Conservation (phyloP, 1,140 invertebrate species). For the Microplitis mediator region DNA sequence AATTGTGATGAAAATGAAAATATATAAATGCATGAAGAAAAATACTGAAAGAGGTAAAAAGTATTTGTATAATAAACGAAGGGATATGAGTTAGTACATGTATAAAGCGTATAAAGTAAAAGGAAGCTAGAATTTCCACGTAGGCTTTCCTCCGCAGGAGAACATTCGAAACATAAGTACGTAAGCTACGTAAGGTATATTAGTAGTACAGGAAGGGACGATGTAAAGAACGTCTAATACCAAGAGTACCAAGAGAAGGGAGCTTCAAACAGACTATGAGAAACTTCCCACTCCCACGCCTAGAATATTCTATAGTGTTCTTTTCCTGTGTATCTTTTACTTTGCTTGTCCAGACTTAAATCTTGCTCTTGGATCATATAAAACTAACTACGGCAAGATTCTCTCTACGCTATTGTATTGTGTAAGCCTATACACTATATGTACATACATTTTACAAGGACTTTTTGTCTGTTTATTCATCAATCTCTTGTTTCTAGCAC, state of each 20-base stretch:
- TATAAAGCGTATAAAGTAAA: neutral
- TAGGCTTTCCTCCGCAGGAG: neutral
- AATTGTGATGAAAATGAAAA: neutral
- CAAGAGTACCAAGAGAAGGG: neutral
- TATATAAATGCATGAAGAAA: conserved; percentile 26
- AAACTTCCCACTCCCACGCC: conserved; percentile 61
- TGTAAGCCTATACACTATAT: too few relatives aligned
- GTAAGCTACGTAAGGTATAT: too few relatives aligned
- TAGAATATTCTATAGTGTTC: conserved; percentile 41
- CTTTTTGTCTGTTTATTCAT: too few relatives aligned
- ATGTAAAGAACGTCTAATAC: conserved; percentile 11
- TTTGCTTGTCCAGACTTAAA: conserved; percentile 19
- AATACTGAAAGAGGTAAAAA: conserved; percentile 17
- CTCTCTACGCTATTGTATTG: neutral
- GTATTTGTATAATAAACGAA: conserved; percentile 4
- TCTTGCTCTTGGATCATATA: neutral
- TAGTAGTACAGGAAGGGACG: conserved; percentile 6
- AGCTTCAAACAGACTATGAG: conserved; percentile 49
- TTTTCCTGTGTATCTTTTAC: conserved; percentile 49
- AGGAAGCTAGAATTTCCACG: neutral
- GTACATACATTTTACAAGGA: too few relatives aligned
- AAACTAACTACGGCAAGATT: neutral
- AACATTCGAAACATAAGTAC: too few relatives aligned
- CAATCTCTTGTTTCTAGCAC: neutral
- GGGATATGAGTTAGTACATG: neutral